Evolutionary conservation across 2,797 vertebrate genomes (phyloP), one percentile per base, ranked within the genome.

Genomic region (Sebastes kiyomatsui): DNA sequence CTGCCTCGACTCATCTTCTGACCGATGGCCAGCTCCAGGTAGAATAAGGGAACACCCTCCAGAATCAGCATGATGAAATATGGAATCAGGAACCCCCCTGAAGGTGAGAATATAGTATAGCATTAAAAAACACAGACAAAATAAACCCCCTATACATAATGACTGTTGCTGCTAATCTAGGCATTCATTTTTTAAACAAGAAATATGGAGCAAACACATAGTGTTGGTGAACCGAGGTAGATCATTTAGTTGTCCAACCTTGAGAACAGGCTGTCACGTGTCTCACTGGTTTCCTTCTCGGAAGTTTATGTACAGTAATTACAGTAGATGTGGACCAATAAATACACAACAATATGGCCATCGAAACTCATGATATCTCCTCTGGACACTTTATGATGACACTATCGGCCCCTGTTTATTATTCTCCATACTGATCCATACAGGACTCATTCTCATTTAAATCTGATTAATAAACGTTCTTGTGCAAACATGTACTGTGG

Each of bases 1-100:
- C 98, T 98, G 46, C 98, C 98, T 76, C 93, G 92, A 6, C 97
- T 96, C 97, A 98, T 98, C 80, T 95, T 97, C 92, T 99, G 98
- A 38, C 98, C 98, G 65, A 99, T 95, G 0, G 97, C 97, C 65
- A 99, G 94, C 82, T 99, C 98, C 95, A 99, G 25, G 92, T 96
- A 98, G 71, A 99, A 96, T 69, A 99, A 95, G 0, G 98, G 98
- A 84, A 99, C 93, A 0, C 98, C 98, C 94, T 98, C 97, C 1
- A 97, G 82, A 0, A 97, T 0, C 80, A 99, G 92, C 97, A 99
- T 98, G 81, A 98, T 22, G 3, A 98, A 0, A 78, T 99, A 99
- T 0, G 98, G 98, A 73, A 99, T 96, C 90, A 99, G 77, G 88
- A 99, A 99, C 0, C 97, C 97, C 6, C 98, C 98, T 98, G 92